Percentiles rank a stretch among this genome's conserved stretches.
phyloP scores from a whole-genome alignment of 2,113 vertebrate species.

The Papio anubis region DNA sequence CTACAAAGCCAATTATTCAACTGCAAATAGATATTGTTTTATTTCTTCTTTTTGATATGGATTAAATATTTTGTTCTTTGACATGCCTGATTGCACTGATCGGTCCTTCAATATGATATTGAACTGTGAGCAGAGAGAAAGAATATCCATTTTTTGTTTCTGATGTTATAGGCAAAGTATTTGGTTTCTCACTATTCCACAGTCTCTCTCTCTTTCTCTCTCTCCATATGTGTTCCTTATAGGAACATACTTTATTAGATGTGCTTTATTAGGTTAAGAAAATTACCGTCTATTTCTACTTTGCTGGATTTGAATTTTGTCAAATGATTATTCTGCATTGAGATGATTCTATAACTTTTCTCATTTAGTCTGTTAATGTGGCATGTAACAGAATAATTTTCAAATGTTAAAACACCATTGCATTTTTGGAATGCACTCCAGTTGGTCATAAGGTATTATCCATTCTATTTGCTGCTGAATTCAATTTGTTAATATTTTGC shows the following conservation, averaged over 20 bases:
- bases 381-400: neutral
- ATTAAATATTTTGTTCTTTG: neutral
- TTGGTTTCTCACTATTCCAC: too few species aligned
- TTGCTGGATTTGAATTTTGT: neutral
- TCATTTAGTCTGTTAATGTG: neutral
- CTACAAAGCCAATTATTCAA: neutral
- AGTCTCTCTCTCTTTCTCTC: neutral
- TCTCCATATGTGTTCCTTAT: neutral
- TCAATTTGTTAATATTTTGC: neutral
- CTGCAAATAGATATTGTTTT: neutral
- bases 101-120: neutral
- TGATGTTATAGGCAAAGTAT: neutral
- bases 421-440: neutral
- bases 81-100: neutral
- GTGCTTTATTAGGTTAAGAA: neutral
- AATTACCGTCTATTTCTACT: neutral
- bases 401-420: neutral
- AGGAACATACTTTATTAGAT: neutral
- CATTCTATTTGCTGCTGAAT: neutral
- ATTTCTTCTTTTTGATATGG: neutral
- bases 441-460: neutral
- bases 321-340: neutral
- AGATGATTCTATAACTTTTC: neutral
- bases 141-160: neutral
- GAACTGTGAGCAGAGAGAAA: neutral